Evolutionary conservation across 2,888 invertebrate genomes (phyloP), one percentile per base, ranked within the genome.

Genomic region (Metalampra italica): DNA sequence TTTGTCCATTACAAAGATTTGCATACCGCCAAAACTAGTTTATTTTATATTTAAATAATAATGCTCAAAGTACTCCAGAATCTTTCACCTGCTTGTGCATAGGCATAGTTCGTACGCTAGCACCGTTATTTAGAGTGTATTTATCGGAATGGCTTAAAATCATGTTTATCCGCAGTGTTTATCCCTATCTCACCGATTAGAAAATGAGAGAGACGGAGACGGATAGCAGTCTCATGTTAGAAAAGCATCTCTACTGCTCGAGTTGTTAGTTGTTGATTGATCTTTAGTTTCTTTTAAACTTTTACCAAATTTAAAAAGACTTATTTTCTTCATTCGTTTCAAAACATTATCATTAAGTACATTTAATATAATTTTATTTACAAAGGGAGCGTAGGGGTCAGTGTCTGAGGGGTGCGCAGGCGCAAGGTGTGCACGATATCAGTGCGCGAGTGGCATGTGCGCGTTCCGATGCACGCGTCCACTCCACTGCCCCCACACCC

Each of bases 401-500:
- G 72, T 72, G 68, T 56, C 69, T 69, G 75, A 69, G 78, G 82
- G 82, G 82, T 75, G 75, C 67, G 66, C 75, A 55, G 56, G 71
- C 81, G 85, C 88, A 88, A 88, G 89, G 88, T 88, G 89, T 86
- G 79, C 72, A 64, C 78, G 78, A 75, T 88, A 88, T 87, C 89
- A 87, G 75, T 70, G 87, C 85, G 67, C 62, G 55, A 59, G 69
- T 64, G 71, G 73, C 85, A 83, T 84, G 87, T 83, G 84, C 75
- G 78, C 81, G 87, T 82, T 81, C 85, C 86, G 74, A 82, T 69
- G 79, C 82, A 81, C 74, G 73, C 76, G 74, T 65, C 69, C 68
- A 66, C 65, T 66, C 65, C 70, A 68, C 71, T 67, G 11, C 9
- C 66, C 60, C 70, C 63, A 59, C 58, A 58, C 71, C 62, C 64